phyloP scores from a whole-genome alignment of 64 coral and sea anemone genomes.

The Montipora foliosa region DNA sequence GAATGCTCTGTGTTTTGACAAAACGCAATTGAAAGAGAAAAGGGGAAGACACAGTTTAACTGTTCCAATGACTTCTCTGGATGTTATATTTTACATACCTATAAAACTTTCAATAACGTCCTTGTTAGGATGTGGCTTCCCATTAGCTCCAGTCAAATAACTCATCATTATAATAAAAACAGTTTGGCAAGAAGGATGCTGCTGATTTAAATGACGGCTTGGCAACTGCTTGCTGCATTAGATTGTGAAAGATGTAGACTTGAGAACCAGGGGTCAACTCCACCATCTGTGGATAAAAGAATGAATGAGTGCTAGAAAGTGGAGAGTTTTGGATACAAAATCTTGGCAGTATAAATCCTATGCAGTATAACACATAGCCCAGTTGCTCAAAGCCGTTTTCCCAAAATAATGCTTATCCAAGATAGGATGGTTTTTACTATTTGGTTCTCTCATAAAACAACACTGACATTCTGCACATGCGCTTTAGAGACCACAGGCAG shows the following conservation, averaged over 20 bases:
- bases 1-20: background rate
- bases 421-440: too few species aligned
- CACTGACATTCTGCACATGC: too few species aligned
- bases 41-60: background rate
- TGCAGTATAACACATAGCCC: background rate
- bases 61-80: background rate
- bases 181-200: slow-evolving; percentile 63
- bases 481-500: background rate
- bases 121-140: slow-evolving; percentile 56
- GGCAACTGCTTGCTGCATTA: slow-evolving; percentile 26
- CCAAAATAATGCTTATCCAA: too few species aligned
- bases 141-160: slow-evolving; percentile 40
- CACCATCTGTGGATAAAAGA: slow-evolving; percentile 13
- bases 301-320: background rate
- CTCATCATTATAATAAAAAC: slow-evolving; percentile 52
- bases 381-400: background rate
- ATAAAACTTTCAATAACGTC: slow-evolving; percentile 68
- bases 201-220: slow-evolving; percentile 27
- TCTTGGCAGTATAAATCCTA: too few species aligned
- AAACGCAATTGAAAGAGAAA: background rate
- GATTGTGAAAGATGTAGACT: slow-evolving; percentile 42
- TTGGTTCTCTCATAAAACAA: background rate
- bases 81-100: slow-evolving; percentile 28
- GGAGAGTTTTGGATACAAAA: too few species aligned
- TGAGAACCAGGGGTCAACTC: slow-evolving; percentile 48